These are phyloP conservation scores for Tiliqua scincoides DNA, from an alignment of 2,113 vertebrate species.

Conservation along the genomic window DNA sequence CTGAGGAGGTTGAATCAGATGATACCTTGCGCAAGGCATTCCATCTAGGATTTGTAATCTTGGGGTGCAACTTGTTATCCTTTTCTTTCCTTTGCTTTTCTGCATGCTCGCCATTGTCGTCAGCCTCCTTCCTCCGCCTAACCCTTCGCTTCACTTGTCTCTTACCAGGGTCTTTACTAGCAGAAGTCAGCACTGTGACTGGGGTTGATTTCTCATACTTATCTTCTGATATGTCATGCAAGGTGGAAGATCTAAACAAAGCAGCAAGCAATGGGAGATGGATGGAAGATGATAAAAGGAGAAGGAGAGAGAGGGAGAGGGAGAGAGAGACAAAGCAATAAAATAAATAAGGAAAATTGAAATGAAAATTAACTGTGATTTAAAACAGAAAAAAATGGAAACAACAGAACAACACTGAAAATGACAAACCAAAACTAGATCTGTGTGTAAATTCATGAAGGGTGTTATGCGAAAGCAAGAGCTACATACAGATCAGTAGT, in stretches of 20 bases:
- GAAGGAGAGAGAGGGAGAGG: constrained; percentile 66
- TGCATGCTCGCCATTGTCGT: constrained; percentile 67
- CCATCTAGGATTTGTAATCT: constrained; percentile 67
- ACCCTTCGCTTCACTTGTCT: constrained; percentile 84
- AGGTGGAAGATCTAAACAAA: constrained; percentile 80
- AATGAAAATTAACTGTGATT: constrained; percentile 57
- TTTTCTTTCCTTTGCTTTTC: constrained; percentile 67
- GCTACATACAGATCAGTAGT: constrained; percentile 33
- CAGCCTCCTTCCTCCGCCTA: constrained; percentile 79
- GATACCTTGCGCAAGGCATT: constrained; percentile 49
- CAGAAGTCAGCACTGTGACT: constrained; percentile 75
- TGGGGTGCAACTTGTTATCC: constrained; percentile 63
- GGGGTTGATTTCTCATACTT: constrained; percentile 75
- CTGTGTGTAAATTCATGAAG: constrained; percentile 33
- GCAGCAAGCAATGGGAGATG: constrained; percentile 70
- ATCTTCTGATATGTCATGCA: constrained; percentile 84
- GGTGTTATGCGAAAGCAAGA: constrained; percentile 58
- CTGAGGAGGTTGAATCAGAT: constrained; percentile 80
- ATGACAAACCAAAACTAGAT: constrained; percentile 41
- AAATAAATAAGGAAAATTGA: constrained; percentile 61
- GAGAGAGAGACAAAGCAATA: constrained; percentile 62
- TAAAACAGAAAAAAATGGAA: constrained; percentile 60
- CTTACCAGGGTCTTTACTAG: constrained; percentile 78
- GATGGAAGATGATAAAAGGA: constrained; percentile 66
- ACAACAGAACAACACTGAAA: constrained; percentile 42